Base-by-base conservation (phyloP, 1,140 invertebrate species). In the Aphaenogaster floridana region DNA sequence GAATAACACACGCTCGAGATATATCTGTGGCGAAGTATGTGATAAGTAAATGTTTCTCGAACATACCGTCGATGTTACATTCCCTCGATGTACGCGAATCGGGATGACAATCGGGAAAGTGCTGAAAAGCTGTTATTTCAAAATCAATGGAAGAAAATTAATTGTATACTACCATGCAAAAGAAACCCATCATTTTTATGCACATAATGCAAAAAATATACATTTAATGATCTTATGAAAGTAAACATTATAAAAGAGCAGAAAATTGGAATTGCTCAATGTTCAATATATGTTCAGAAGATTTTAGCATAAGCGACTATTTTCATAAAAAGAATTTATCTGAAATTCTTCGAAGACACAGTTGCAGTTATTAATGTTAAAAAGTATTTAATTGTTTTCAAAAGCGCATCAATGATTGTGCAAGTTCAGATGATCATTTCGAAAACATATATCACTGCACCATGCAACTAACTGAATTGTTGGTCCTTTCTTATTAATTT, bases 1-100 rank as follows among this genome's bases (percentile, higher is more conserved):
- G 69, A 84, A 74, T 84, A 84, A 76, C 34, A 45, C 42, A 63
- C 42, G 68, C 52, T 84, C 80, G 54, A 63, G 9, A 15, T 61
- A 63, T 61, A 76, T 83, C 9, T 28, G 21, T 81, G 64, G 50
- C 36, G 45, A 83, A 45, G 50, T 74, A 61, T 76, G 80, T 76
- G 69, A 84, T 84, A 84, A 81, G 28, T 52, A 64, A 71, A 76
- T 84, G 66, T 71, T 45, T 76, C 39, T 64, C n/a, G 48, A 84
- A n/a, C 13, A 50, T 39, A 83, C 17, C 54, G 6, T 71, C 42
- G 64, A 64, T 34, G 57, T 57, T 57, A 54, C 7, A 54, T 39
- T 36, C 9, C 48, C 42, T 71, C 21, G 21, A 81, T 81, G 64
- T 81, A 50, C 8, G 48, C 21, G n/a, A 45, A 52, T 81, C 11